Conservation (phyloP, 2,888 invertebrate genomes). For the Brenthis ino region DNA sequence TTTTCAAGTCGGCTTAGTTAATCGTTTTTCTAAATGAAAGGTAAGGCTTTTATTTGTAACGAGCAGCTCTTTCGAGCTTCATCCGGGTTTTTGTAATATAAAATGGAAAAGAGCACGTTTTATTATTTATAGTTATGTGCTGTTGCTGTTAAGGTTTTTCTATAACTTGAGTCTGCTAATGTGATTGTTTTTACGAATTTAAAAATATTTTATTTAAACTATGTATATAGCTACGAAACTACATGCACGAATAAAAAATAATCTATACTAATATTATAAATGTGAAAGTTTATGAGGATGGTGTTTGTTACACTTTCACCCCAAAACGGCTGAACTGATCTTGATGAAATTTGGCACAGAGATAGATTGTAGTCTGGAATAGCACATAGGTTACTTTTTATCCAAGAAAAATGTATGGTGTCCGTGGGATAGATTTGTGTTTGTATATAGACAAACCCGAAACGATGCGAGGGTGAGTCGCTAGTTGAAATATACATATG, state of each 20-base stretch:
- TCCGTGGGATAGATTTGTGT: neutral
- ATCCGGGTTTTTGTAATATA: constrained; percentile 24
- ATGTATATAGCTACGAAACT: neutral
- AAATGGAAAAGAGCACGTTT: constrained; percentile 15
- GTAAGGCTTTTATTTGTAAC: constrained; percentile 20
- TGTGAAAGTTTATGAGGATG: too few species aligned
- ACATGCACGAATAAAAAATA: too few species aligned
- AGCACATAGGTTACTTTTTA: too few species aligned
- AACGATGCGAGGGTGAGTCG: too few species aligned
- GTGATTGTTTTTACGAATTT: constrained; percentile 8
- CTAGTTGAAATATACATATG: too few species aligned
- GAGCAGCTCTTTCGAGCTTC: constrained; percentile 19
- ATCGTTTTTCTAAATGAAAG: constrained; percentile 19
- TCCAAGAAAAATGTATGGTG: too few species aligned
- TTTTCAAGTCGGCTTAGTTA: constrained; percentile 22
- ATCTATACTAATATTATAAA: too few species aligned
- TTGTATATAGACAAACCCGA: neutral
- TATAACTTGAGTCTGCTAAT: constrained; percentile 13
- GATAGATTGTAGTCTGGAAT: too few species aligned
- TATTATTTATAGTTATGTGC: constrained; percentile 16
- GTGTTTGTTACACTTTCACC: too few species aligned
- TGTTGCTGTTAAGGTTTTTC: constrained; percentile 1
- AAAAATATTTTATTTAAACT: neutral
- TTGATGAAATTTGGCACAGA: too few species aligned
- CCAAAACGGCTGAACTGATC: too few species aligned